Evolutionary conservation across 92 coral and sea anemone species (phyloP).

Genomic region (Meandrina meandrites): DNA sequence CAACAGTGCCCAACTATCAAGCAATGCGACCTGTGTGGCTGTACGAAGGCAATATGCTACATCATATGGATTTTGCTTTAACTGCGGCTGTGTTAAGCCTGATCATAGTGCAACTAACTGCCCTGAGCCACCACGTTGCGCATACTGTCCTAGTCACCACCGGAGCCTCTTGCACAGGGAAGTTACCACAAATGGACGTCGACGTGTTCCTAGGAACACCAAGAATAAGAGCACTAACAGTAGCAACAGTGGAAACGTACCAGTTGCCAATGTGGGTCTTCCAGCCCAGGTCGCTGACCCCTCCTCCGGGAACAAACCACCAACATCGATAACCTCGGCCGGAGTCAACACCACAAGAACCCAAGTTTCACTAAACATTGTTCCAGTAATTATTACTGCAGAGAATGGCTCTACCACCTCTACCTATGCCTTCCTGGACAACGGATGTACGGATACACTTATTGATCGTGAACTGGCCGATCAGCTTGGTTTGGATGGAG

Average conservation of each 20-base stretch:
- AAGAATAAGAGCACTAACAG: conserved; percentile 10
- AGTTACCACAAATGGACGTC: conserved; percentile 4
- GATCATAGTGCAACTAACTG: conserved; percentile 54
- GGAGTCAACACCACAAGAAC: conserved; percentile 24
- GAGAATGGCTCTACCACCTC: conserved; percentile 31
- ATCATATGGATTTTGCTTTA: conserved; percentile 54
- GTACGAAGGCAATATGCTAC: conserved; percentile 49
- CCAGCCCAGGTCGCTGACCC: not conserved
- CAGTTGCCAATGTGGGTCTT: not conserved
- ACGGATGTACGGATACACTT: conserved; percentile 69
- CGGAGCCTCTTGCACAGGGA: conserved; percentile 57
- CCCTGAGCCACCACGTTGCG: conserved; percentile 61
- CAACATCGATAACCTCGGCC: conserved; percentile 9
- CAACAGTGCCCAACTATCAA: conserved; percentile 35
- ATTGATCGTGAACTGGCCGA: conserved; percentile 59
- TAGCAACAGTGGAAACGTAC: not conserved
- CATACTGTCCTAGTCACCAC: conserved; percentile 58
- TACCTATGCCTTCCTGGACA: conserved; percentile 68
- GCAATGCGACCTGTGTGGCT: conserved; percentile 46
- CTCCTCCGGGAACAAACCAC: not conserved
- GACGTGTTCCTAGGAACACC: not conserved
- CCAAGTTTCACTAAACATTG: conserved; percentile 20
- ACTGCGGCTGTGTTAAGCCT: conserved; percentile 56
- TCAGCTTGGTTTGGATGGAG: conserved; percentile 49
- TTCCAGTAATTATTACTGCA: conserved; percentile 31